Conservation (phyloP, 2,113 vertebrate genomes). For the Spermophilus dauricus region DNA sequence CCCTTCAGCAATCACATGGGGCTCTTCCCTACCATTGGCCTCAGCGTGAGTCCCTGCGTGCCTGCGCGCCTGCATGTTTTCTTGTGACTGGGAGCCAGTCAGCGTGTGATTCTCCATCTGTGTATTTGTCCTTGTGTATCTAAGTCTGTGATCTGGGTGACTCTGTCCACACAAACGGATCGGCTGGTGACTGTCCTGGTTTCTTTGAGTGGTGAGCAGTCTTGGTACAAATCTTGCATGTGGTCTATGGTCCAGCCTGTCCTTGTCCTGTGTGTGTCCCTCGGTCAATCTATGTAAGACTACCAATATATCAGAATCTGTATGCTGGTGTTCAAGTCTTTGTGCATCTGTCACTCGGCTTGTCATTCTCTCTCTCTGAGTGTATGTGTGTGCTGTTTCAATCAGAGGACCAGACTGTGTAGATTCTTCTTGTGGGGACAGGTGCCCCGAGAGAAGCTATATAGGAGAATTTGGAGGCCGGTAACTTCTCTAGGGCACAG, state of each 20-base stretch:
- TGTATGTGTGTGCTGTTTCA: background rate
- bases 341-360: background rate
- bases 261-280: background rate
- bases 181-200: background rate
- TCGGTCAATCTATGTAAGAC: slow-evolving; percentile 24
- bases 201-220: slow-evolving; percentile 1
- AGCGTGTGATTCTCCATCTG: background rate
- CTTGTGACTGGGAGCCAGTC: background rate
- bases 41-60: background rate
- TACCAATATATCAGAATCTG: background rate
- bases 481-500: background rate
- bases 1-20: background rate
- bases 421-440: slow-evolving; percentile 1
- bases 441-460: background rate
- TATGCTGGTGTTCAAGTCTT: background rate
- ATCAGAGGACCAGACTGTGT: background rate
- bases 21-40: background rate
- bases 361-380: background rate
- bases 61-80: background rate
- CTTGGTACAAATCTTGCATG: background rate
- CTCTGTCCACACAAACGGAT: background rate
- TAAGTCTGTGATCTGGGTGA: background rate
- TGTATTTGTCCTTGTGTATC: background rate
- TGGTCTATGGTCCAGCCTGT: background rate
- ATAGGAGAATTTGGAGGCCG: background rate